Conservation (phyloP, 2,113 vertebrate genomes). For the Ochotona princeps region DNA sequence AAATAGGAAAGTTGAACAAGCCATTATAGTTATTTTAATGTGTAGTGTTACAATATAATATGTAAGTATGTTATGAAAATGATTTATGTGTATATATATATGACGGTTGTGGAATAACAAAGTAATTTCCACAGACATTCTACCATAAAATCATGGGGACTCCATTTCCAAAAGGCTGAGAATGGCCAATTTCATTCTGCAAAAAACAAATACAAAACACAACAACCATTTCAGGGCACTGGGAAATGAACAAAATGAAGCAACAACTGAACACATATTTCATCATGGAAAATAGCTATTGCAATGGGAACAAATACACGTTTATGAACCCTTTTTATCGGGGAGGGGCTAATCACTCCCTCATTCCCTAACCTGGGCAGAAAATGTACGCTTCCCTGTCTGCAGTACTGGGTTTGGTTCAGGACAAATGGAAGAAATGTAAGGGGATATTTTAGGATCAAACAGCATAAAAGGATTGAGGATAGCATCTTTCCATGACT, state of each 20-base stretch:
- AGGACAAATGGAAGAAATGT: not conserved
- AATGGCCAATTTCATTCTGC: not conserved
- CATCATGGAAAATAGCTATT: not conserved
- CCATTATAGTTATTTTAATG: not conserved
- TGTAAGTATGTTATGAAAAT: not conserved
- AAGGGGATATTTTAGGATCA: constrained; percentile 17
- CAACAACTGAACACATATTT: not conserved
- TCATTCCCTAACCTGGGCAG: not conserved
- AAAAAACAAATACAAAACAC: constrained; percentile 3
- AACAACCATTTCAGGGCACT: not conserved
- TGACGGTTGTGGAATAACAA: not conserved
- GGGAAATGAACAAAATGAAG: not conserved
- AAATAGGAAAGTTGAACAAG: not conserved
- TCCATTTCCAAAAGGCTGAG: not conserved
- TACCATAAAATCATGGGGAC: not conserved
- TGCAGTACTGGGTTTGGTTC: not conserved
- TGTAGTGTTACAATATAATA: not conserved
- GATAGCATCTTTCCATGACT: not conserved
- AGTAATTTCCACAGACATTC: not conserved
- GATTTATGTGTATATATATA: not conserved
- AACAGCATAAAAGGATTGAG: not conserved
- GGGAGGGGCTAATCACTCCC: no score
- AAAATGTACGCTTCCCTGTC: not conserved
- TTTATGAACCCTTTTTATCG: not conserved
- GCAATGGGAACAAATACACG: not conserved